phyloP scores from a whole-genome alignment of 2,113 vertebrate species.

The Carassius gibelio region DNA sequence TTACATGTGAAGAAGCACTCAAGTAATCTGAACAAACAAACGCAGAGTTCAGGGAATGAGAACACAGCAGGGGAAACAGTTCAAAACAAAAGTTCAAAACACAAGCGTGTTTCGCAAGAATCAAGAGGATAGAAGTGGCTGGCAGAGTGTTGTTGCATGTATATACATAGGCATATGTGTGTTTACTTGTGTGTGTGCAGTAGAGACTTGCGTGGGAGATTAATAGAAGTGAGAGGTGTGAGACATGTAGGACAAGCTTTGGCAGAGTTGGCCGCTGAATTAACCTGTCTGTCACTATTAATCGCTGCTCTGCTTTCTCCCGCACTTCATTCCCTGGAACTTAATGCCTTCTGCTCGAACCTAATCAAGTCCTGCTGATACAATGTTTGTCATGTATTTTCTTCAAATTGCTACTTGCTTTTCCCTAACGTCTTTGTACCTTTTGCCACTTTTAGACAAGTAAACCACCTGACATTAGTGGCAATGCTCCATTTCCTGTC shows the following conservation, averaged over 20 bases:
- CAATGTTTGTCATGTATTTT: slow-evolving; percentile 11
- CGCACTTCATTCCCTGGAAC: slow-evolving; percentile 55
- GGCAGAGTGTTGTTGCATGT: slow-evolving; percentile 26
- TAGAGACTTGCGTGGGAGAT: slow-evolving; percentile 52
- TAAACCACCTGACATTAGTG: neutral
- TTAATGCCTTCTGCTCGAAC: slow-evolving; percentile 48
- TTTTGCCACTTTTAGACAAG: neutral
- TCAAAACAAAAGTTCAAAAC: slow-evolving; percentile 29
- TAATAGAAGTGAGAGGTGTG: slow-evolving; percentile 59
- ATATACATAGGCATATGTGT: slow-evolving; percentile 26
- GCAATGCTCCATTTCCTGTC: neutral
- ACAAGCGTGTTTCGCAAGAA: slow-evolving; percentile 40
- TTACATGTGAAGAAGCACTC: slow-evolving; percentile 53
- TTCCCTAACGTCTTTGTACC: neutral
- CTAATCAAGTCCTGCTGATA: slow-evolving; percentile 16
- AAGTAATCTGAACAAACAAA: slow-evolving; percentile 52
- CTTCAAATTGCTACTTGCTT: neutral
- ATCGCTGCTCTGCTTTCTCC: slow-evolving; percentile 51
- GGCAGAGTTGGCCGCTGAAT: slow-evolving; percentile 60
- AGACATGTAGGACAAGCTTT: slow-evolving; percentile 53
- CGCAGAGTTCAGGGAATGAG: slow-evolving; percentile 5
- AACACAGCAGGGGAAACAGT: slow-evolving; percentile 18
- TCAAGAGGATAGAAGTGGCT: slow-evolving; percentile 11
- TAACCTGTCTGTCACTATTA: slow-evolving; percentile 66
- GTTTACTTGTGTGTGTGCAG: slow-evolving; percentile 23